Conservation (phyloP, 2,113 vertebrate genomes). For the Psilopogon haemacephalus region DNA sequence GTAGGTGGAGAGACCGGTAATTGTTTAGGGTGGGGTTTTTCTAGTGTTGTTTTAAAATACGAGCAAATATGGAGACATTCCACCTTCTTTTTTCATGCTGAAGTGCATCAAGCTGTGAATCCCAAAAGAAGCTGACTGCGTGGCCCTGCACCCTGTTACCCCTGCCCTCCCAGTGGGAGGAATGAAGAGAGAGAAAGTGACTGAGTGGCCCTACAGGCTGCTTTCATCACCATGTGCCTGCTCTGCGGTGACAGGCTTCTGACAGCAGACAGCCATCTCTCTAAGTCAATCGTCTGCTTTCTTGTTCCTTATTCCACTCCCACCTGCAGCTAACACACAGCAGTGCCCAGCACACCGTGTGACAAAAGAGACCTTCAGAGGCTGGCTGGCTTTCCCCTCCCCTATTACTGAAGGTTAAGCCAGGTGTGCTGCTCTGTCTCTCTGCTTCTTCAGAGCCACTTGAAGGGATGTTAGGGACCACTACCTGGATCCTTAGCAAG, state of each 20-base stretch:
- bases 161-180: slow-evolving; percentile 23
- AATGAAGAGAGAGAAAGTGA: background rate
- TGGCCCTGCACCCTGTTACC: background rate
- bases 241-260: slow-evolving; percentile 34
- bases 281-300: slow-evolving; percentile 3
- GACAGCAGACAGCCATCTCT: slow-evolving; percentile 16
- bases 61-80: slow-evolving; percentile 38
- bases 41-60: slow-evolving; percentile 40
- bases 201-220: background rate
- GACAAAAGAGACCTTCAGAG: background rate
- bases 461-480: background rate
- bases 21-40: slow-evolving; percentile 59
- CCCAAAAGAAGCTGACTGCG: slow-evolving; percentile 3
- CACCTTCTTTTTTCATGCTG: background rate
- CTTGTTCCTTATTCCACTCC: background rate
- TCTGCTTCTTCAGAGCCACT: background rate
- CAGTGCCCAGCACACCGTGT: background rate
- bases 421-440: background rate
- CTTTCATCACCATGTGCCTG: slow-evolving; percentile 9
- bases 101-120: slow-evolving; percentile 49
- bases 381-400: background rate
- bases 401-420: background rate
- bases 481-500: background rate
- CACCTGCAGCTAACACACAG: background rate
- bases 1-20: slow-evolving; percentile 49